phyloP scores from a whole-genome alignment of 2,888 invertebrate species.

The Tubulanus polymorphus region DNA sequence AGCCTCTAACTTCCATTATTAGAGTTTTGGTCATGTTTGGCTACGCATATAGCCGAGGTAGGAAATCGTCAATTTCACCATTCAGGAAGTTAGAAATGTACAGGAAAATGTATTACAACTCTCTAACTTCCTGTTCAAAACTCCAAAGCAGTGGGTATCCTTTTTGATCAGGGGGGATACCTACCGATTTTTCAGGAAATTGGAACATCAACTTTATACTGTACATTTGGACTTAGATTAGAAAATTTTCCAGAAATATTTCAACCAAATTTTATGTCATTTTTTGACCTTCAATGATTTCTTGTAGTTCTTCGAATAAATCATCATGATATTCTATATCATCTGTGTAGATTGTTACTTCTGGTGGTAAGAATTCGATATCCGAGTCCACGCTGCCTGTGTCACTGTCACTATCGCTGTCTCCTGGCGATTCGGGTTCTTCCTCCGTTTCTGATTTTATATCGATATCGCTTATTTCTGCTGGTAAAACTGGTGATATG shows the following conservation, averaged over 20 bases:
- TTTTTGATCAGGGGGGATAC: too few species aligned
- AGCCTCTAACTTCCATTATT: too few species aligned
- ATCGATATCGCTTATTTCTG: neutral
- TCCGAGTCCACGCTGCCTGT: neutral
- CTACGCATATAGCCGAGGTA: too few species aligned
- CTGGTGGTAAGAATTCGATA: conserved; percentile 1
- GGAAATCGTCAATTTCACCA: too few species aligned
- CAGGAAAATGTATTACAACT: neutral
- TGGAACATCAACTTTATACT: neutral
- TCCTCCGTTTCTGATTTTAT: neutral
- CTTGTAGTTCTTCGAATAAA: conserved; percentile 1
- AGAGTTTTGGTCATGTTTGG: too few species aligned
- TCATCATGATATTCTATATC: neutral
- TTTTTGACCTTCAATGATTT: neutral
- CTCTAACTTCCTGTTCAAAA: conserved; percentile 1
- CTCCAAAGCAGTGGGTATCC: too few species aligned
- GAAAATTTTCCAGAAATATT: too few species aligned
- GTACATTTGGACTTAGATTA: neutral
- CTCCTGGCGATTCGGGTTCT: neutral
- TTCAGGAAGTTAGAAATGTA: too few species aligned
- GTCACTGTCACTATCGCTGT: neutral
- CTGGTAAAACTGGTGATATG: neutral
- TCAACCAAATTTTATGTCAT: too few species aligned
- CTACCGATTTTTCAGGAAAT: neutral
- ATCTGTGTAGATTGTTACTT: conserved; percentile 1